Percentiles rank a stretch among this genome's conserved stretches.
These are phyloP conservation scores for Macrochelys suwanniensis DNA, from an alignment of 2,797 vertebrate genomes.

Conservation along the genomic window DNA sequence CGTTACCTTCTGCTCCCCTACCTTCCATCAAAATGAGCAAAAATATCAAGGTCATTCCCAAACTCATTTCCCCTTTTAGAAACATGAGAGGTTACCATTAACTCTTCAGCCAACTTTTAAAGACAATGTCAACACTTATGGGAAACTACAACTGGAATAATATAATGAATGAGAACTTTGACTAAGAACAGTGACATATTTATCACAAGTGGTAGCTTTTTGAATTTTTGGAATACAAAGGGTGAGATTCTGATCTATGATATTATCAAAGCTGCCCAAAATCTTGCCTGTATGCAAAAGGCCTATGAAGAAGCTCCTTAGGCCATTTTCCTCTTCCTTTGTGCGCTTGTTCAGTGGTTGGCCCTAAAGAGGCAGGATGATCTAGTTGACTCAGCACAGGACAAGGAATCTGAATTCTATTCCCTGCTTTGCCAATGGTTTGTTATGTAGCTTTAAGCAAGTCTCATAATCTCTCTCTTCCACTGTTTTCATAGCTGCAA, in stretches of 20 bases:
- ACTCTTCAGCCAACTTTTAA: not conserved
- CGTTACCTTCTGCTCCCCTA: not conserved
- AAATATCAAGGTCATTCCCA: not conserved
- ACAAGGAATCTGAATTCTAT: too few species aligned
- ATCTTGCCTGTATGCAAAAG: not conserved
- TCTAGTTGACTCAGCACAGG: not conserved
- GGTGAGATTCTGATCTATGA: not conserved
- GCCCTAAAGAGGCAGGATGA: not conserved
- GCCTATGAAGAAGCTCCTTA: not conserved
- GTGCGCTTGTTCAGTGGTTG: not conserved
- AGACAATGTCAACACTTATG: not conserved
- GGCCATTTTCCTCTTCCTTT: not conserved
- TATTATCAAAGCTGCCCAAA: not conserved
- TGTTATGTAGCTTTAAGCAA: not conserved
- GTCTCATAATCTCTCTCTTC: not conserved
- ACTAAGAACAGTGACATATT: not conserved
- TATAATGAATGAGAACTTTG: not conserved
- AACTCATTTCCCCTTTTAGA: not conserved
- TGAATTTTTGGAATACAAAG: not conserved
- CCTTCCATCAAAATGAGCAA: too few species aligned
- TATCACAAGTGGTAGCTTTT: not conserved
- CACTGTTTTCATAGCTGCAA: not conserved
- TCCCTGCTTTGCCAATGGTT: not conserved
- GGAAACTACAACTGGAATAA: not conserved
- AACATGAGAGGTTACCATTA: not conserved